A percentile compares a stretch with the other conserved stretches of the same genome.
These are phyloP conservation scores for Vandiemenella viatica DNA, from an alignment of 2,888 invertebrate genomes.

Conservation along the genomic window DNA sequence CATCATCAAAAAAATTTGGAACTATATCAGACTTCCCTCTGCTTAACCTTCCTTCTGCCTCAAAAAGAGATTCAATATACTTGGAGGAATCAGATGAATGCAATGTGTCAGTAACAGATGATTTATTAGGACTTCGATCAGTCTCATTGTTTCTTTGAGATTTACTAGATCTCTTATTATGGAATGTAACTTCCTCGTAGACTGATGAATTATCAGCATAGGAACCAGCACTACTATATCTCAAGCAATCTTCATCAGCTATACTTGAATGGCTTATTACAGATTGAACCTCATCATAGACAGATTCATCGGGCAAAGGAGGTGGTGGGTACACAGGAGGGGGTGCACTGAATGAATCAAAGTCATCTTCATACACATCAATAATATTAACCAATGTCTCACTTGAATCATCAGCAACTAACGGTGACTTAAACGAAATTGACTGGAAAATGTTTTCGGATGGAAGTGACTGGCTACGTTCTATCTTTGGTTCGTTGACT, in stretches of 20 bases:
- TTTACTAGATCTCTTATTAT: neutral
- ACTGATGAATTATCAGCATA: neutral
- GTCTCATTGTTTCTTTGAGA: no score
- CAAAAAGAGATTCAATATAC: no score
- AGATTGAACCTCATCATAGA: slow-evolving; percentile 38
- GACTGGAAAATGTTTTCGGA: slow-evolving; percentile 44
- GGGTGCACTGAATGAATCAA: slow-evolving; percentile 29
- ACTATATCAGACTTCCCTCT: neutral
- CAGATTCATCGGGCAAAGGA: slow-evolving; percentile 38
- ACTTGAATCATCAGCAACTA: slow-evolving; percentile 19
- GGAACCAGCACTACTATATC: neutral
- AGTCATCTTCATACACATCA: slow-evolving; percentile 23
- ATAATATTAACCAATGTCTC: slow-evolving; percentile 21
- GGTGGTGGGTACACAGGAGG: slow-evolving; percentile 44
- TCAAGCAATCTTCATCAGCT: neutral
- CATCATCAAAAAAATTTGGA: neutral
- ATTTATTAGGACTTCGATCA: neutral
- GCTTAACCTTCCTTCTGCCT: neutral
- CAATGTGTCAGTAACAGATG: neutral
- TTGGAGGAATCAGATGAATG: neutral
- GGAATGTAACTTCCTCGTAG: slow-evolving; percentile 1
- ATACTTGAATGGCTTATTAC: slow-evolving; percentile 19
- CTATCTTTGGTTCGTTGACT: slow-evolving; percentile 15
- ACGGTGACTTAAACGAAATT: slow-evolving; percentile 47
- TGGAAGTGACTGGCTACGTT: slow-evolving; percentile 41